phyloP scores from a whole-genome alignment of 2,888 invertebrate species.

The Poecilobothrus nobilitatus region DNA sequence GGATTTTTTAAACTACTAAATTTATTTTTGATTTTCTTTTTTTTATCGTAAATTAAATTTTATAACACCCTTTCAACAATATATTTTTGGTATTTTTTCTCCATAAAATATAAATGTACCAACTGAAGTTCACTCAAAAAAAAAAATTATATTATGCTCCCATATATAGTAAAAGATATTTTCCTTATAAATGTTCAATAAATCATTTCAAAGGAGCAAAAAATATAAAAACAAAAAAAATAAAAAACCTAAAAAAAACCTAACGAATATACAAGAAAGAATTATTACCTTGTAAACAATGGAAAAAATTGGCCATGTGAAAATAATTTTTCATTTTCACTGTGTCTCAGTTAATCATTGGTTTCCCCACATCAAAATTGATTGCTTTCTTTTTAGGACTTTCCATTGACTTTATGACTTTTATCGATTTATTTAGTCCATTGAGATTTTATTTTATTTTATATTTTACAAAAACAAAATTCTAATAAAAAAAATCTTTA shows the following conservation, averaged over 20 bases:
- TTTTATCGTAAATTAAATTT: neutral
- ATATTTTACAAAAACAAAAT: too few relatives aligned
- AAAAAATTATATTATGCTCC: neutral
- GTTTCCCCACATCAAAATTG: neutral
- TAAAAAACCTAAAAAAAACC: neutral
- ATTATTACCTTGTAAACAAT: constrained; percentile 4
- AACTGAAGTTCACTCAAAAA: neutral
- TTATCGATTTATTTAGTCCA: too few relatives aligned
- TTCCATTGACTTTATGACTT: too few relatives aligned
- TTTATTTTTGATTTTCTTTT: too few relatives aligned
- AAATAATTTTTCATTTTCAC: neutral
- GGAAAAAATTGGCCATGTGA: neutral
- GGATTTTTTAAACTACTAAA: too few relatives aligned
- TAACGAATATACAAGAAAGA: neutral
- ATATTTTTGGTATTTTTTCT: too few relatives aligned
- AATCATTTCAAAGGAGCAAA: neutral
- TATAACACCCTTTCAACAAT: too few relatives aligned
- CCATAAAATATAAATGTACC: neutral
- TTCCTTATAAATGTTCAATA: neutral
- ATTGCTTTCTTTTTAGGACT: too few relatives aligned
- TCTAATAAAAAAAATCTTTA: too few relatives aligned
- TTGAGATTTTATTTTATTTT: too few relatives aligned
- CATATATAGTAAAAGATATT: neutral
- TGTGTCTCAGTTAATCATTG: neutral
- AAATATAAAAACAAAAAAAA: neutral